Percentiles rank a stretch among this genome's conserved stretches.
Conservation (phyloP, 2,113 vertebrate genomes). For the Brienomyrus longianalis region DNA sequence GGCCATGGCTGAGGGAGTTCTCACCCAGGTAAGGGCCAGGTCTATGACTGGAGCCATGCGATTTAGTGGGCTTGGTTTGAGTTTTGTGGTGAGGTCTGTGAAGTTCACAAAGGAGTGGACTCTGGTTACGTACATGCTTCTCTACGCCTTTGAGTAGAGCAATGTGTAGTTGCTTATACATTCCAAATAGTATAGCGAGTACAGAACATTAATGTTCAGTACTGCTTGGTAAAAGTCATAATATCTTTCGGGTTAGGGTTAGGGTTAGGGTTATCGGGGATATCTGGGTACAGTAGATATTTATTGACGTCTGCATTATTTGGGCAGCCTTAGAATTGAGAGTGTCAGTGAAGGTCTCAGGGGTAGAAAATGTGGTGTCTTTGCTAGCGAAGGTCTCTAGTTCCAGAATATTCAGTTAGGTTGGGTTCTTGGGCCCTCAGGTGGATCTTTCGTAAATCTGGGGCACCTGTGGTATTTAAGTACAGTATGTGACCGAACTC, state of each 20-base stretch:
- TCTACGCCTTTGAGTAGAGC: background rate
- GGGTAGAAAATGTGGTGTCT: background rate
- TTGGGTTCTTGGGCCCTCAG: background rate
- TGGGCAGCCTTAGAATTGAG: background rate
- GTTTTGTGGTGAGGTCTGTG: background rate
- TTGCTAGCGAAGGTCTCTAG: background rate
- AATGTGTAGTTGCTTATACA: background rate
- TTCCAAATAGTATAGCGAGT: background rate
- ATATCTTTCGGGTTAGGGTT: background rate
- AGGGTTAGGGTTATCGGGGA: too few species aligned
- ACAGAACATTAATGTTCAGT: background rate
- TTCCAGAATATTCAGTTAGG: background rate
- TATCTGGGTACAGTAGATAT: background rate
- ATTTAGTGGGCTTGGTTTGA: background rate
- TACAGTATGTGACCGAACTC: background rate
- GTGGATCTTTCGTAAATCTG: background rate
- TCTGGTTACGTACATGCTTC: background rate
- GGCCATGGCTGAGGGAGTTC: constrained; percentile 83
- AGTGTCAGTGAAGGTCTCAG: background rate
- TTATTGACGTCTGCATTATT: background rate
- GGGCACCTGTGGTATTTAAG: background rate
- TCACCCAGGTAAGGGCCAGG: constrained; percentile 78
- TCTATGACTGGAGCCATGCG: background rate
- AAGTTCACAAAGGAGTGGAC: background rate
- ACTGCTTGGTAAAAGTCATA: background rate